phyloP scores from a whole-genome alignment of 2,797 vertebrate species.

The Acanthornis magna region DNA sequence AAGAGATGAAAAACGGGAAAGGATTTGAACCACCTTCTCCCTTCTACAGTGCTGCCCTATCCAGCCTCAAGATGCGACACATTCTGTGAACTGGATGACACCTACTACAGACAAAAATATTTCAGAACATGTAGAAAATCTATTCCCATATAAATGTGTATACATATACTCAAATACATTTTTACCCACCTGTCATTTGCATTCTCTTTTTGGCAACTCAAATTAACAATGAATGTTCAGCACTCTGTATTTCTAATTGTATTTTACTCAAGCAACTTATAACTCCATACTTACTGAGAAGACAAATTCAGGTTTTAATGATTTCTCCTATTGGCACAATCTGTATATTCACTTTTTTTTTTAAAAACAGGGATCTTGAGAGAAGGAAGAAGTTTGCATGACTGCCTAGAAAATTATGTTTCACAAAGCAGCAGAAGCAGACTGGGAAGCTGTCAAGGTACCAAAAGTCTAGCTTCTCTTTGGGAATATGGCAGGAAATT shows the following conservation, averaged over 20 bases:
- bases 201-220: neutral
- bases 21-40: neutral
- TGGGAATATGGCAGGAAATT: slow-evolving; percentile 10
- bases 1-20: neutral
- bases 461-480: neutral
- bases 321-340: neutral
- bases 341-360: neutral
- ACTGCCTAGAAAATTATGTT: neutral
- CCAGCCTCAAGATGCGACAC: neutral
- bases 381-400: neutral
- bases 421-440: neutral
- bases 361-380: neutral
- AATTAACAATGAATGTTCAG: neutral
- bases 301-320: neutral
- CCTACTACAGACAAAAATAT: neutral
- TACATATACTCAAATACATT: neutral
- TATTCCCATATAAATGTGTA: neutral
- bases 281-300: neutral
- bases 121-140: neutral
- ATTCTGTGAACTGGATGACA: neutral
- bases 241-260: neutral
- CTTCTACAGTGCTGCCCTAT: neutral
- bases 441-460: neutral
- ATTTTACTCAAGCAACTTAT: neutral
- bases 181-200: neutral